phyloP scores from a whole-genome alignment of 2,888 invertebrate species.

The Orthosia cruda region DNA sequence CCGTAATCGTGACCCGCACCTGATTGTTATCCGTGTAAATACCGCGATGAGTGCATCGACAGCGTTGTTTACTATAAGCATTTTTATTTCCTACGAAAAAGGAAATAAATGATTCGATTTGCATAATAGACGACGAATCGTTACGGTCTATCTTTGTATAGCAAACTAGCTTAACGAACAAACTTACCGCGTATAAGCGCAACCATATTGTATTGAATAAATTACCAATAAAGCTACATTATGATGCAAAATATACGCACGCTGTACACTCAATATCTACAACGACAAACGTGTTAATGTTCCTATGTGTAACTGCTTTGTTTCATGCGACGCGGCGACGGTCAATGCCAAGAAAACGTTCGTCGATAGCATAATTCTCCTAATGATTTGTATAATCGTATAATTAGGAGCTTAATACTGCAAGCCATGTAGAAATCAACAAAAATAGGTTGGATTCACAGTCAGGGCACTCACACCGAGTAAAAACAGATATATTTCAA shows the following conservation, averaged over 20 bases:
- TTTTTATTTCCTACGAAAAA: slow-evolving; percentile 81
- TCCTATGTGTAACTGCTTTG: slow-evolving; percentile 72
- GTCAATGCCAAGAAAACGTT: slow-evolving; percentile 39
- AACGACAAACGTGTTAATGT: slow-evolving; percentile 69
- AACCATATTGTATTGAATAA: slow-evolving; percentile 79
- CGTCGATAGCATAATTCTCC: not conserved
- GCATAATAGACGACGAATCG: slow-evolving; percentile 81
- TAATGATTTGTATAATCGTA: slow-evolving; percentile 7
- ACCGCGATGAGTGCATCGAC: slow-evolving; percentile 79
- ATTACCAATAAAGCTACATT: slow-evolving; percentile 81
- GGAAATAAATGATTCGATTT: slow-evolving; percentile 85
- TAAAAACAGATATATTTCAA: slow-evolving; percentile 69
- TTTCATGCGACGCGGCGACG: slow-evolving; percentile 27
- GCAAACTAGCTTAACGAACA: slow-evolving; percentile 73
- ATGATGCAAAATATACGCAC: slow-evolving; percentile 72
- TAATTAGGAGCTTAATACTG: slow-evolving; percentile 33
- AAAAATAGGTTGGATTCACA: slow-evolving; percentile 10
- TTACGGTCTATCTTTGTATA: slow-evolving; percentile 83
- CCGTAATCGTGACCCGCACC: slow-evolving; percentile 84
- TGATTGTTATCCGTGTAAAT: slow-evolving; percentile 73
- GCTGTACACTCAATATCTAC: slow-evolving; percentile 43
- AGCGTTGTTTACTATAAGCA: slow-evolving; percentile 59
- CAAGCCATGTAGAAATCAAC: slow-evolving; percentile 35
- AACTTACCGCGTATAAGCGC: slow-evolving; percentile 71
- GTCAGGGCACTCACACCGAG: not conserved